These are phyloP conservation scores for Tetramorium alpestre DNA, from an alignment of 1,140 invertebrate genomes.

Conservation along the genomic window DNA sequence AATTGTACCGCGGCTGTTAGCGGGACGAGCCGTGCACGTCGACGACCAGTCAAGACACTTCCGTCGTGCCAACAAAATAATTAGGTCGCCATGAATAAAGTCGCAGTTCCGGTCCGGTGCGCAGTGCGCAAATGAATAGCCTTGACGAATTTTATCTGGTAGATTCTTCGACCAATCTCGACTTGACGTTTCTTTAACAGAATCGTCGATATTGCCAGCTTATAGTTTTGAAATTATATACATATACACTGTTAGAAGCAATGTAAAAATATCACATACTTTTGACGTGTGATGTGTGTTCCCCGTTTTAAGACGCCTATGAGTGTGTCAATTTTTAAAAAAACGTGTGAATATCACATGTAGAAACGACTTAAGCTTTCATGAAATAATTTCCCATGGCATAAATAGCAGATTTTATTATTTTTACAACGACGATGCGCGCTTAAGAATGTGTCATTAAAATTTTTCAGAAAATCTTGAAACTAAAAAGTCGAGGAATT, in stretches of 20 bases:
- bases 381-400: background rate
- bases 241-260: background rate
- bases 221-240: background rate
- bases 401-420: background rate
- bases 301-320: too few species aligned
- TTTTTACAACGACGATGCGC: background rate
- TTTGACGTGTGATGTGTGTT: too few species aligned
- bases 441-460: background rate
- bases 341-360: too few species aligned
- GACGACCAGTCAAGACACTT: slow-evolving; percentile 53
- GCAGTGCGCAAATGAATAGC: slow-evolving; percentile 26
- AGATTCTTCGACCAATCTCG: background rate
- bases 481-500: background rate
- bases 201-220: background rate
- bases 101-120: background rate
- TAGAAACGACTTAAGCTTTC: background rate
- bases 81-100: slow-evolving; percentile 56
- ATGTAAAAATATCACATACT: too few species aligned
- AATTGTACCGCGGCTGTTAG: slow-evolving; percentile 51
- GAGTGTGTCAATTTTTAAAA: too few species aligned
- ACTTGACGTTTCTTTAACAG: slow-evolving; percentile 1
- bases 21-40: slow-evolving; percentile 27
- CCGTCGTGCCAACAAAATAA: slow-evolving; percentile 22
- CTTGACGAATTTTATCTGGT: slow-evolving; percentile 5
- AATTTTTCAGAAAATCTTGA: background rate